These are phyloP conservation scores for Eristalis intricaria DNA, from an alignment of 2,888 invertebrate genomes.

Conservation along the genomic window DNA sequence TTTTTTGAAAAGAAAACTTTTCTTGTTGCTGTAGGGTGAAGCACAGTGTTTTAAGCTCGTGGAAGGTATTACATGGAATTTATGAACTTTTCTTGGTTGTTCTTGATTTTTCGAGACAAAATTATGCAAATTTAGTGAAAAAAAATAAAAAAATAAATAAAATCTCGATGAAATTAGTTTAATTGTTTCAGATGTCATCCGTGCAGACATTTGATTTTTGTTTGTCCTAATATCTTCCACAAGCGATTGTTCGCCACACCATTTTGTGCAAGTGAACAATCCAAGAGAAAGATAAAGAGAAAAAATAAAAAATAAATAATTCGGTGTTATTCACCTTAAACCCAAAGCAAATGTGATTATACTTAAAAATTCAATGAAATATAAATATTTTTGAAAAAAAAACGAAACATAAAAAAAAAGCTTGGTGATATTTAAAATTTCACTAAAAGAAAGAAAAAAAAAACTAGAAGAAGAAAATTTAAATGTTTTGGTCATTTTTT, in stretches of 20 bases:
- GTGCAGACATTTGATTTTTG: conserved; percentile 4
- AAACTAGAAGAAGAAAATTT: conserved; percentile 11
- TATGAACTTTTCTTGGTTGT: conserved; percentile 9
- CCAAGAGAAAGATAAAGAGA: background rate
- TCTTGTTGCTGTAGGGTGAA: conserved; percentile 59
- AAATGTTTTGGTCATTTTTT: conserved; percentile 58
- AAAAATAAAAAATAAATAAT: conserved; percentile 5
- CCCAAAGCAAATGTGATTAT: conserved; percentile 72
- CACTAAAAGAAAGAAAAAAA: conserved; percentile 39
- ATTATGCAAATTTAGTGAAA: background rate
- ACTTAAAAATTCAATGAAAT: conserved; percentile 42
- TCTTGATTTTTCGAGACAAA: conserved; percentile 6
- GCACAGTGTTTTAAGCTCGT: conserved; percentile 62
- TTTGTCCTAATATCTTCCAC: conserved; percentile 62
- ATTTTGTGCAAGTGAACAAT: background rate
- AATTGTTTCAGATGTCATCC: conserved; percentile 10
- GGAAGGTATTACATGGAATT: conserved; percentile 55
- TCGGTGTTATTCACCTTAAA: conserved; percentile 71
- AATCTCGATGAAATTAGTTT: conserved; percentile 19
- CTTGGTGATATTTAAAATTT: conserved; percentile 69
- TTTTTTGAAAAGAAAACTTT: conserved; percentile 1
- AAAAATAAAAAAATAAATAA: background rate
- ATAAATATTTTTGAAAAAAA: conserved; percentile 62
- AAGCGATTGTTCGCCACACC: conserved; percentile 41
- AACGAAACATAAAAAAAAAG: conserved; percentile 27